Evolutionary conservation across 2,797 vertebrate genomes (phyloP).

Genomic region (Thamnophis elegans): DNA sequence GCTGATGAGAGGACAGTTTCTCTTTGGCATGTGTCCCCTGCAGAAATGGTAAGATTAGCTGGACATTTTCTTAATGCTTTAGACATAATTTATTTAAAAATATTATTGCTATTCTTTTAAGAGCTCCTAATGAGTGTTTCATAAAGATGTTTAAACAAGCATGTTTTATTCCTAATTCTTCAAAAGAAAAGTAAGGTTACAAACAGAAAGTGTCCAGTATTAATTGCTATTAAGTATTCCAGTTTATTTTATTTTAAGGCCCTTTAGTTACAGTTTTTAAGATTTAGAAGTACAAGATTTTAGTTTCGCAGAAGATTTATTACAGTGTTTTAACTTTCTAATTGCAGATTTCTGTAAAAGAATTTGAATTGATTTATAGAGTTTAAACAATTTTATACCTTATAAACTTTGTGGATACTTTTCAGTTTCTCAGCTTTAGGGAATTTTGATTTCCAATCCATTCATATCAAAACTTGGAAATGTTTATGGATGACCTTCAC

Average conservation of each 20-base stretch:
- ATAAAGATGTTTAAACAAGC: neutral
- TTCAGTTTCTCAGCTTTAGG: neutral
- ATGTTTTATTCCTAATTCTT: neutral
- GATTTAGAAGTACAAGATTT: neutral
- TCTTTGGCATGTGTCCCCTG: constrained; percentile 90
- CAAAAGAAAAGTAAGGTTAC: neutral
- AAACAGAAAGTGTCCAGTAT: neutral
- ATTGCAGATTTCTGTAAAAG: neutral
- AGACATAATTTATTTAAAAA: neutral
- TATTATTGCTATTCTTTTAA: neutral
- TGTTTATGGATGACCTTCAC: neutral
- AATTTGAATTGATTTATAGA: neutral
- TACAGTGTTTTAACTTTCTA: neutral
- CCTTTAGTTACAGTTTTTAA: neutral
- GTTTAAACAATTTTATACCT: neutral
- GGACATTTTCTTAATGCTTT: neutral
- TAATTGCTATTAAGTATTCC: neutral
- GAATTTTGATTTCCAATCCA: neutral
- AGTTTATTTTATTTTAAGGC: neutral
- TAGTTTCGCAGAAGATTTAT: neutral
- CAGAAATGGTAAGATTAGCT: constrained; percentile 80
- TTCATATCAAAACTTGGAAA: neutral
- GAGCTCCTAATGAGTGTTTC: constrained; percentile 8
- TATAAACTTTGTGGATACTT: neutral
- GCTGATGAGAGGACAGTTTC: constrained; percentile 91